A percentile compares a stretch with the other conserved stretches of the same genome.
phyloP scores from a whole-genome alignment of 2,888 invertebrate species.

The Nephrotoma guestfalica region DNA sequence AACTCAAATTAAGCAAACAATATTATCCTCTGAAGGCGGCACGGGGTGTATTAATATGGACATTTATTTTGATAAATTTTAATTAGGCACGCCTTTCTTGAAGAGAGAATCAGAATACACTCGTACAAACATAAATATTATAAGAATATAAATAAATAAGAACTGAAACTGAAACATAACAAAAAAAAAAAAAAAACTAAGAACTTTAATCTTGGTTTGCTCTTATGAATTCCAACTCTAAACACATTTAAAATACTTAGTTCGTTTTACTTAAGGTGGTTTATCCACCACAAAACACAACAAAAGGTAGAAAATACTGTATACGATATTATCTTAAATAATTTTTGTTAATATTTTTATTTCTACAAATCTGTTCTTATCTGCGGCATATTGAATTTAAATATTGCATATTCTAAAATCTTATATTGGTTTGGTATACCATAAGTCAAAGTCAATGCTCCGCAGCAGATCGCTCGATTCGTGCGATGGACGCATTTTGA shows the following conservation, averaged over 20 bases:
- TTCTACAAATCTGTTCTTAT: not conserved
- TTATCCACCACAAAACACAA: not conserved
- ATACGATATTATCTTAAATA: not conserved
- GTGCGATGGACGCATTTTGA: not conserved
- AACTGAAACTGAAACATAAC: not conserved
- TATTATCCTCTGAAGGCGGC: slow-evolving; percentile 11
- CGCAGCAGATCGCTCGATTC: not conserved
- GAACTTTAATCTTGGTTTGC: not conserved
- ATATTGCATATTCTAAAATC: not conserved
- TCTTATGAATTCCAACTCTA: not conserved
- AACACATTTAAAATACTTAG: not conserved
- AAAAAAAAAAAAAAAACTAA: not conserved
- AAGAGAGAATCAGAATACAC: not conserved
- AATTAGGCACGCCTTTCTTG: slow-evolving; percentile 13
- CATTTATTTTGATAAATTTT: slow-evolving; percentile 16
- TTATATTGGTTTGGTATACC: not conserved
- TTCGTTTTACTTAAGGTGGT: not conserved
- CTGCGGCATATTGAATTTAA: not conserved
- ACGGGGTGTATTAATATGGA: slow-evolving; percentile 14
- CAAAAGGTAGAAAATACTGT: not conserved
- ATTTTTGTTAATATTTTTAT: not conserved
- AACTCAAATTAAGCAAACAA: slow-evolving; percentile 3
- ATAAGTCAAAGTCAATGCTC: not conserved
- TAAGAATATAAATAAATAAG: not conserved
- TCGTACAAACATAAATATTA: not conserved